Evolutionary conservation across 2,113 vertebrate genomes (phyloP).

Genomic region (Apistogramma diplotaenia): DNA sequence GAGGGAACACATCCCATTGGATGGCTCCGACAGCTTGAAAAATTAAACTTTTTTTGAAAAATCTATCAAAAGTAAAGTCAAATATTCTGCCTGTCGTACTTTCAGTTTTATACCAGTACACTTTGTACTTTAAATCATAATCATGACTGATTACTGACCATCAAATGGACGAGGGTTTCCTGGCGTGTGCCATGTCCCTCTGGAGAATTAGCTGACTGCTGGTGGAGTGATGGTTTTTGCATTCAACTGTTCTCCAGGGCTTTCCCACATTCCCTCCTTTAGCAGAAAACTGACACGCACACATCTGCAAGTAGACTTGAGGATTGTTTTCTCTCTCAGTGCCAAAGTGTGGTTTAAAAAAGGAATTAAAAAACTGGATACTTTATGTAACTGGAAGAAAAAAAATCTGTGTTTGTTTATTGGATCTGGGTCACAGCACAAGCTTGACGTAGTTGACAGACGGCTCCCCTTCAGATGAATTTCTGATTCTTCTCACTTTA

Average conservation of each 20-base stretch:
- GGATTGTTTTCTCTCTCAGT: no score
- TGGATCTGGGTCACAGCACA: neutral
- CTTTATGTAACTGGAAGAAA: no score
- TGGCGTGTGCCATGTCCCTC: neutral
- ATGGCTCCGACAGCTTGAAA: neutral
- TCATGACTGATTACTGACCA: neutral
- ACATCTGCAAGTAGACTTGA: no score
- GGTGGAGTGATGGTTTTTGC: no score
- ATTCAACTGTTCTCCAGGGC: no score
- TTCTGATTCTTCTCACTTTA: neutral
- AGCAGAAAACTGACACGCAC: no score
- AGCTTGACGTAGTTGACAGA: no score
- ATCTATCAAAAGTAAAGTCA: neutral
- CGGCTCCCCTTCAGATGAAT: neutral
- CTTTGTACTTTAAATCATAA: no score
- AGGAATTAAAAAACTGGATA: no score
- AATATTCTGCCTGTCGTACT: neutral
- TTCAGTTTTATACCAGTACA: neutral
- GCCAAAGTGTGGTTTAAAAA: no score
- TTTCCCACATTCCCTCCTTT: no score
- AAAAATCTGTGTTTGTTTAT: accelerated
- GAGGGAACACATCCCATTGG: slow-evolving; percentile 34
- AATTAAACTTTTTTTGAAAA: accelerated
- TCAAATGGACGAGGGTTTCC: neutral
- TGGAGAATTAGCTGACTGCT: neutral